These are phyloP conservation scores for Brachyalestes nurse DNA, from an alignment of 2,797 vertebrate species.

Conservation along the genomic window DNA sequence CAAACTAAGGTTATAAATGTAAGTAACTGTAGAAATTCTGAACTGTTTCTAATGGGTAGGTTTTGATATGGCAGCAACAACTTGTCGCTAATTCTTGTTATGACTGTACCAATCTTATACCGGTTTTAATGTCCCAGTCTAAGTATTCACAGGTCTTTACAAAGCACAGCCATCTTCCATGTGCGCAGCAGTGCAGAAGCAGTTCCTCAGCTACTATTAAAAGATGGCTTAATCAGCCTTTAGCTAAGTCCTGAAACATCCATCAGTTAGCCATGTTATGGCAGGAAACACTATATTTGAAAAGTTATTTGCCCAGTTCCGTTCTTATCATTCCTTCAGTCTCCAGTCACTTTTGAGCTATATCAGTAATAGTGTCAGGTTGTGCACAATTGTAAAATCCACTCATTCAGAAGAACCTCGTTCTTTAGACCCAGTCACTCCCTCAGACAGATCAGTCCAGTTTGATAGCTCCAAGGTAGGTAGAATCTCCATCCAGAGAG, in stretches of 20 bases:
- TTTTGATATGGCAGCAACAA: background rate
- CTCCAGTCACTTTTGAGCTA: background rate
- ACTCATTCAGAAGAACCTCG: background rate
- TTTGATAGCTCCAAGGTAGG: slow-evolving; percentile 92
- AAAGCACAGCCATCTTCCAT: background rate
- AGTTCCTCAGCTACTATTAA: background rate
- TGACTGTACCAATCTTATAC: background rate
- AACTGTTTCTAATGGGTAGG: too few relatives aligned
- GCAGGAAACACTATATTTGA: background rate
- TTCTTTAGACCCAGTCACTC: background rate
- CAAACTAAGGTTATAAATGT: background rate
- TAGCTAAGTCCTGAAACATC: background rate
- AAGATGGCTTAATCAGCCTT: background rate
- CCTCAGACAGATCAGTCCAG: slow-evolving; percentile 77
- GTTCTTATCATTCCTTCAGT: background rate
- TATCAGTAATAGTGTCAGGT: background rate
- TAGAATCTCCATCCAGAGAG: slow-evolving; percentile 89
- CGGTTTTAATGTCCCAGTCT: background rate
- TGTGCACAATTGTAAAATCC: background rate
- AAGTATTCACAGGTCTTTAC: background rate
- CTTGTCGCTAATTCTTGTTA: background rate
- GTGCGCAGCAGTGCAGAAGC: background rate
- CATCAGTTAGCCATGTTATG: background rate
- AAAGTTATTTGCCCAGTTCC: background rate
- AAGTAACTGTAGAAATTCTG: too few relatives aligned